phyloP scores from a whole-genome alignment of 2,797 vertebrate species.

The Taeniopygia guttata region DNA sequence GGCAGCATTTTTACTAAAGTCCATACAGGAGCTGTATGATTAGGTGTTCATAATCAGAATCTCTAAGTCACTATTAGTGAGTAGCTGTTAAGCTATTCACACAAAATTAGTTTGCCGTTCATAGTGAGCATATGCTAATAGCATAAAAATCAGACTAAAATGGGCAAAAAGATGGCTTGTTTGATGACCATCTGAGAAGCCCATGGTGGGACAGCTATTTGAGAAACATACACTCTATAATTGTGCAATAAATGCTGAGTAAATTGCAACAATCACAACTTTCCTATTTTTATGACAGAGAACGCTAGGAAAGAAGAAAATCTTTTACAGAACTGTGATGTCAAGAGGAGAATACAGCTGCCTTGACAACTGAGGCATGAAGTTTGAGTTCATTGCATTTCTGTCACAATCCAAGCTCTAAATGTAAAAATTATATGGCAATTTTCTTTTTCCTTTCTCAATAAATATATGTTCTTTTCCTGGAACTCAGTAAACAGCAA shows the following conservation, averaged over 20 bases:
- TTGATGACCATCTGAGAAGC: not conserved
- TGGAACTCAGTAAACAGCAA: slow-evolving; percentile 27
- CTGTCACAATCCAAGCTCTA: not conserved
- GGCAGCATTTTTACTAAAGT: too few relatives aligned
- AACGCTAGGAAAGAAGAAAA: not conserved
- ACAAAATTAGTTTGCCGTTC: too few relatives aligned
- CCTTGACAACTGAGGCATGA: not conserved
- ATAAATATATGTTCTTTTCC: not conserved
- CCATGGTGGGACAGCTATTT: not conserved
- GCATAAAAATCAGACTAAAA: not conserved
- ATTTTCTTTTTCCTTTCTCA: slow-evolving; percentile 16
- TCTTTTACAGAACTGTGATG: not conserved
- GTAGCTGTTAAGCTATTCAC: too few relatives aligned
- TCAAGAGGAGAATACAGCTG: not conserved
- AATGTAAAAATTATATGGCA: not conserved
- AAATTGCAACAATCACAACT: not conserved
- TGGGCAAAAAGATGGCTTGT: not conserved
- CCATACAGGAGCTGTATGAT: too few relatives aligned
- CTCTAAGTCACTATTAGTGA: too few relatives aligned
- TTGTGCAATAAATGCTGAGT: not conserved
- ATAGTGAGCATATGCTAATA: not conserved
- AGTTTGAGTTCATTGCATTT: not conserved
- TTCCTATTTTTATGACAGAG: not conserved
- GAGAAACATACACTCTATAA: not conserved
- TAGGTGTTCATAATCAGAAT: too few relatives aligned